phyloP scores from a whole-genome alignment of 2,113 vertebrate species.

The Tragelaphus buxtoni region DNA sequence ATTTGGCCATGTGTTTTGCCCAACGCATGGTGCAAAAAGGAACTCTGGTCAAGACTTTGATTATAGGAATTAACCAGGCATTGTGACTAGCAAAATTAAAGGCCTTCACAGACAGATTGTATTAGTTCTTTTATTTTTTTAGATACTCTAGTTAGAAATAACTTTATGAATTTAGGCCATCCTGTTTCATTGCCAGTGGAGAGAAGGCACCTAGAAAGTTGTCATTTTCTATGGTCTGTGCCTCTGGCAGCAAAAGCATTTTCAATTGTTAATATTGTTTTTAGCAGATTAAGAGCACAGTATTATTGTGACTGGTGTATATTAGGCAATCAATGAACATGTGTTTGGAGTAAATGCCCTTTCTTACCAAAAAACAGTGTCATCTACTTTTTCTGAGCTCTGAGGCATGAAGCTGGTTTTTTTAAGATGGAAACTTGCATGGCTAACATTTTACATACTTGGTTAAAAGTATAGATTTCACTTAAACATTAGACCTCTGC shows the following conservation, averaged over 20 bases:
- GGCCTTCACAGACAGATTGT: slow-evolving; percentile 28
- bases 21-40: slow-evolving; percentile 19
- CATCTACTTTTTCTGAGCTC: background rate
- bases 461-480: slow-evolving; percentile 13
- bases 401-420: background rate
- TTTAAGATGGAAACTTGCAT: background rate
- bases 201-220: slow-evolving; percentile 21
- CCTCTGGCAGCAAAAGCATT: slow-evolving; percentile 27
- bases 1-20: slow-evolving; percentile 72
- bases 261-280: slow-evolving; percentile 41
- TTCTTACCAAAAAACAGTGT: background rate
- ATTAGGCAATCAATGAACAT: slow-evolving; percentile 17
- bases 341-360: background rate
- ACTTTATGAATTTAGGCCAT: slow-evolving; percentile 9
- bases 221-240: slow-evolving; percentile 15
- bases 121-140: background rate
- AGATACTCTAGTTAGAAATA: slow-evolving; percentile 31
- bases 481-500: background rate
- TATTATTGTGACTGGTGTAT: slow-evolving; percentile 24
- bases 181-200: background rate
- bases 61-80: slow-evolving; percentile 50
- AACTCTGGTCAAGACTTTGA: slow-evolving; percentile 54
- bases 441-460: slow-evolving; percentile 6
- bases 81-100: slow-evolving; percentile 42
- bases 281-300: background rate